Evolutionary conservation across 1,140 invertebrate species (phyloP), one percentile per base, ranked within the genome.

Genomic region (Tenebrio molitor): DNA sequence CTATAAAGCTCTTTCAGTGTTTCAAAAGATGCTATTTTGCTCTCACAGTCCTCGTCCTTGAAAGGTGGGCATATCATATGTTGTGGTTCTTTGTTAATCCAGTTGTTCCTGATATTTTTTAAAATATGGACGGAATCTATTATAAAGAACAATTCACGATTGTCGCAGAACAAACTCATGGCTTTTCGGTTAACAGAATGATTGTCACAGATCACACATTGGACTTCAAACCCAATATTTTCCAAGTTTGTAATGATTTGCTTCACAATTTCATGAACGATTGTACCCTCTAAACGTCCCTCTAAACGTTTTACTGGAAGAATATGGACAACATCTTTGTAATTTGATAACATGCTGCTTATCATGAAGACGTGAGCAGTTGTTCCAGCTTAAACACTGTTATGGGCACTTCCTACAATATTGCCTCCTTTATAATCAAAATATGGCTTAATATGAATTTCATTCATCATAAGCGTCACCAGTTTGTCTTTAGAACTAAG

Each of bases 271-370:
- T 12, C 1, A 41, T 41, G 44, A 15, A 71, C 14, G 5, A 21
- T 8, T 39, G 34, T 3, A 36, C 23, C 23, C 17, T 71, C 12
- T n/a, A 16, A 65, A 23, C 53, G 25, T 65, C n/a, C n/a, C n/a
- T n/a, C n/a, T n/a, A n/a, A n/a, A n/a, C n/a, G n/a, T 41, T 19
- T 23, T 46, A 42, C 68, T 10, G 69, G 69, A 7, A 15, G 17
- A 16, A 71, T 66, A 33, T 71, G 69, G 15, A 65, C 63, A 66
- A 71, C 68, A 15, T 70, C 23, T 25, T 70, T 70, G 36, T 70
- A 70, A 10, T 2, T 29, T 12, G 66, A 69, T 53, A 1, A 16
- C 16, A 69, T 10, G 25, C 66, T 69, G 12, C 39, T 53, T 7
- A 70, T 15, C 68, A 70, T 58, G 14, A 70, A 70, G 2, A 63